Evolutionary conservation across 53 echinoderm and acorn worm species (phyloP).

Genomic region (Hippasteria phrygiana): DNA sequence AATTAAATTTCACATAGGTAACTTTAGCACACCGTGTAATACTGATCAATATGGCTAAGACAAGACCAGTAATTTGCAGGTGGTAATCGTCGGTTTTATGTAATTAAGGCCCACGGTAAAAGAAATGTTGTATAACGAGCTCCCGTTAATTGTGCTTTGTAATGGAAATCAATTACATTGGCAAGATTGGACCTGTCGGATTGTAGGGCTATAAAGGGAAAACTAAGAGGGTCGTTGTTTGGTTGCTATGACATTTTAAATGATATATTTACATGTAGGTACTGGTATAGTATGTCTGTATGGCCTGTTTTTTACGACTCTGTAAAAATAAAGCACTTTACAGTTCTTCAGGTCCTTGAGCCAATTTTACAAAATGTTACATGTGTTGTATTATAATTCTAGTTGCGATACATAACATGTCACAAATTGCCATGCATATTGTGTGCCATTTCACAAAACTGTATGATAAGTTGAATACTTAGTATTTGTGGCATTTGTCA

Average conservation of each 20-base stretch:
- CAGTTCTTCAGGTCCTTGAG: too few relatives aligned
- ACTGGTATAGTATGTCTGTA: too few relatives aligned
- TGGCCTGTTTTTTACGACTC: too few relatives aligned
- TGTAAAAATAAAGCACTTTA: too few relatives aligned
- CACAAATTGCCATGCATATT: too few relatives aligned
- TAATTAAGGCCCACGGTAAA: neutral
- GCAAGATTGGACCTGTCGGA: neutral
- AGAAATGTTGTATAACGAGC: neutral
- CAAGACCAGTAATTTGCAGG: neutral
- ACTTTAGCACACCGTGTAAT: neutral
- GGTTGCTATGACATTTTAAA: neutral
- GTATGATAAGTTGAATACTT: too few relatives aligned
- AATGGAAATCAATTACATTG: neutral
- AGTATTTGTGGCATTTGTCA: too few relatives aligned
- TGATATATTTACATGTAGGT: too few relatives aligned
- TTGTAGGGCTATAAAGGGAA: neutral
- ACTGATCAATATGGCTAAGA: neutral
- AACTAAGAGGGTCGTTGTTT: neutral
- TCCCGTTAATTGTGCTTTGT: neutral
- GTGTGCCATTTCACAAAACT: too few relatives aligned
- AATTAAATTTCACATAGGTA: slow-evolving; percentile 12
- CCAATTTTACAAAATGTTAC: too few relatives aligned
- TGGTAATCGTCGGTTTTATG: neutral
- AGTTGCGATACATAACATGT: too few relatives aligned
- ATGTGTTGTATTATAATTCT: too few relatives aligned